Evolutionary conservation across 2,113 vertebrate species (phyloP), one percentile per base, ranked within the genome.

Genomic region (Corythoichthys intestinalis): DNA sequence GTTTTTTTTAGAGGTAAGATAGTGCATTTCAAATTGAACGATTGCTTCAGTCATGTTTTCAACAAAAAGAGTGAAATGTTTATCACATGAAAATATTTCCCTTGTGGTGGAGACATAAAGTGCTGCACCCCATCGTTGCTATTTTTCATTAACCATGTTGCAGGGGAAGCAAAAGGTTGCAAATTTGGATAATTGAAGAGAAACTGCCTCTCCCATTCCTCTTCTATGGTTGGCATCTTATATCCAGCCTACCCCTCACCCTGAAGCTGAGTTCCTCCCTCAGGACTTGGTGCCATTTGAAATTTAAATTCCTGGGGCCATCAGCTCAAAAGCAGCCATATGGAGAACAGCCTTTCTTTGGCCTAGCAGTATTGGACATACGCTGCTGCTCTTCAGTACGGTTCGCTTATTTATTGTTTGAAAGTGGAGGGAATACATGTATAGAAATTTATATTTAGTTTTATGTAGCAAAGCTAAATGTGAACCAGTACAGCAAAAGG

Each of bases 221-320:
- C 47, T 67, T 64, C 49, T 69, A 65, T 79, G 70, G 74, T 73
- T 74, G 75, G 75, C 69, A 70, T 84, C 58, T 82, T 70, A 71
- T 82, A 79, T 80, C 72, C 78, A 86, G 74, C 67, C 78, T 73
- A 78, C 75, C 72, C 73, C 58, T 87, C 76, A 77, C 74, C 82
- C 80, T 70, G 83, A 80, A 86, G 76, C 79, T 56, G 67, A 83
- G 76, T 78, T 76, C 78, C 73, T 88, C 88, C 81, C 76, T 74
- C 70, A 76, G 79, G 86, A 86, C 77, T 85, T 82, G 67, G 70
- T 75, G 4, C 62, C 75, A 85, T 87, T 88, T 88, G 71, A 84
- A 85, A 82, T 87, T 86, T 50, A 78, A 82, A 83, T 84, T 86
- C 84, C 72, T 70, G 67, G 64, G 80, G 85, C 85, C 72, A 82